phyloP scores from a whole-genome alignment of 2,797 vertebrate genomes.

The Mormyrus hasselquistii region DNA sequence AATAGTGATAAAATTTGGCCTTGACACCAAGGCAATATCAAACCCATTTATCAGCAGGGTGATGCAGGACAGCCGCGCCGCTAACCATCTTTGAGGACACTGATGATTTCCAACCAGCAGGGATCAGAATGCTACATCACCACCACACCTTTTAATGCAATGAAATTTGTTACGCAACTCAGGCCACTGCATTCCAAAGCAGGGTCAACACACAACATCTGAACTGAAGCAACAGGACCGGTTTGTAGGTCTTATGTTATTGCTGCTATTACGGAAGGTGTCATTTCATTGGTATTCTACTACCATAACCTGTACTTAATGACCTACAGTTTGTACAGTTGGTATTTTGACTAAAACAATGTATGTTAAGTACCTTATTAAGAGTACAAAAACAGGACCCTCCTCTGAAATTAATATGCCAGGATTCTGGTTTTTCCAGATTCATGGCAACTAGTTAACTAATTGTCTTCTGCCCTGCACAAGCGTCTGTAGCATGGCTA shows the following conservation, averaged over 20 bases:
- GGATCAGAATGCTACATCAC: neutral
- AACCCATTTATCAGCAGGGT: neutral
- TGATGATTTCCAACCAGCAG: neutral
- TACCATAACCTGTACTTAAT: neutral
- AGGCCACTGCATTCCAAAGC: neutral
- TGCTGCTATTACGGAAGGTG: neutral
- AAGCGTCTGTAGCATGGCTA: neutral
- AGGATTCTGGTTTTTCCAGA: neutral
- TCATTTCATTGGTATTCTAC: neutral
- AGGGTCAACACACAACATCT: neutral
- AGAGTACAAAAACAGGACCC: neutral
- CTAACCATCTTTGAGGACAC: neutral
- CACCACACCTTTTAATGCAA: neutral
- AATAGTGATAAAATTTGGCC: neutral
- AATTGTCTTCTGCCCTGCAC: neutral
- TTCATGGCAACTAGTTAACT: neutral
- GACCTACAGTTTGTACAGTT: neutral
- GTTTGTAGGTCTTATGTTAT: neutral
- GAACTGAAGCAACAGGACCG: neutral
- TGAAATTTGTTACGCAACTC: neutral
- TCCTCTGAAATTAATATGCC: neutral
- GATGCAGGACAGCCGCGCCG: neutral
- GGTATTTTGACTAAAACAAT: neutral
- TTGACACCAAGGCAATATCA: neutral
- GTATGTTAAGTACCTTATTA: neutral